Evolutionary conservation across 2,797 vertebrate genomes (phyloP).

Genomic region (Gobionotothen gibberifrons): DNA sequence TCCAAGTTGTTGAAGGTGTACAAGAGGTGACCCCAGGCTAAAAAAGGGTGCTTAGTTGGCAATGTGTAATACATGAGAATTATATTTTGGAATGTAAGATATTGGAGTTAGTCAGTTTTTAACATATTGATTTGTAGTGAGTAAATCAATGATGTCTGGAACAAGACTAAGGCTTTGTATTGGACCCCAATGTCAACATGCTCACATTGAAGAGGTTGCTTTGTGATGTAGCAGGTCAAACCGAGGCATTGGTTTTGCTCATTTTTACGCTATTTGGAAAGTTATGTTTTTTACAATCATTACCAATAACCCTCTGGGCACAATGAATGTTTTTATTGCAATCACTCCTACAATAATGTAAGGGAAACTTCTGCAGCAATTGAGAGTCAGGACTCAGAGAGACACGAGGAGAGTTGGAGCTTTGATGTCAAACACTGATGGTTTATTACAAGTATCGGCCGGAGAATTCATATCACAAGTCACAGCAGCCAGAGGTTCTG

Average conservation of each 20-base stretch:
- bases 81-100: background rate
- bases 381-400: too few species aligned
- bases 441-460: too few species aligned
- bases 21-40: conserved; percentile 25
- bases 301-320: background rate
- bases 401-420: too few species aligned
- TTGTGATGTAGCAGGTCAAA: background rate
- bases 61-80: background rate
- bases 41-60: conserved; percentile 5
- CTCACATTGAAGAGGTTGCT: background rate
- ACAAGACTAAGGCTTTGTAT: background rate
- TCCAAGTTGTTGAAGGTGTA: background rate
- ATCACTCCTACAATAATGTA: background rate
- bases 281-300: background rate
- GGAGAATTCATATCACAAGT: too few species aligned
- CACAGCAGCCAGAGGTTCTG: too few species aligned
- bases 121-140: background rate
- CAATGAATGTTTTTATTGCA: background rate
- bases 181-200: background rate
- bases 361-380: too few species aligned
- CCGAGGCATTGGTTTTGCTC: background rate
- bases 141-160: background rate
- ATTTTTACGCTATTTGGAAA: too few species aligned
- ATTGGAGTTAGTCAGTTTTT: background rate
- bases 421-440: too few species aligned